These are phyloP conservation scores for Torymus texanus DNA, from an alignment of 2,888 invertebrate genomes.

Conservation along the genomic window DNA sequence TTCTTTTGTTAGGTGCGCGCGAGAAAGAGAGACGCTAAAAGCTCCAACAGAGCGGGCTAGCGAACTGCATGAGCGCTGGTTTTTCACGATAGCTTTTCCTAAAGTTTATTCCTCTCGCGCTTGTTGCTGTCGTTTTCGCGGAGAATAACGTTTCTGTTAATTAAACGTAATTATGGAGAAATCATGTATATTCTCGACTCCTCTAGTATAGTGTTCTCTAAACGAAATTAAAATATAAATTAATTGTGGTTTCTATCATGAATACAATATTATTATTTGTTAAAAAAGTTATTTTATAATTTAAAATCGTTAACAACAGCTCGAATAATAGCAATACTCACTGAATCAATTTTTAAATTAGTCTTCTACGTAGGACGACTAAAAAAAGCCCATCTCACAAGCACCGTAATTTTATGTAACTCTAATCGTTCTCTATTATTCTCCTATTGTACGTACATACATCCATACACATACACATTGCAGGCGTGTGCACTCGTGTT, in stretches of 20 bases:
- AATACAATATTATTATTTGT: too few relatives aligned
- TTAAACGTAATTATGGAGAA: slow-evolving; percentile 13
- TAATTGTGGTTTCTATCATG: too few relatives aligned
- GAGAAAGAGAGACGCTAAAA: slow-evolving; percentile 20
- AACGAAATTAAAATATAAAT: too few relatives aligned
- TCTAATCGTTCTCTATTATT: slow-evolving; percentile 52
- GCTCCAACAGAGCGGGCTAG: not conserved
- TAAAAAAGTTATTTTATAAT: too few relatives aligned
- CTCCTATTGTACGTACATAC: slow-evolving; percentile 31
- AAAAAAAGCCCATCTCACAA: not conserved
- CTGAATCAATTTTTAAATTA: too few relatives aligned
- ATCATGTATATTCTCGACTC: not conserved
- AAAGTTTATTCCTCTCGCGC: slow-evolving; percentile 33
- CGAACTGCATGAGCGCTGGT: not conserved
- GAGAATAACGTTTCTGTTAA: slow-evolving; percentile 29
- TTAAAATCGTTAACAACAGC: too few relatives aligned
- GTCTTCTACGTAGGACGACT: too few relatives aligned
- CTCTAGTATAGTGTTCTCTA: too few relatives aligned
- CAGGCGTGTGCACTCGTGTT: not conserved
- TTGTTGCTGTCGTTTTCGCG: slow-evolving; percentile 16
- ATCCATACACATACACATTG: not conserved
- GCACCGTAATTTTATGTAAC: slow-evolving; percentile 33
- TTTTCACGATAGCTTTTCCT: slow-evolving; percentile 16
- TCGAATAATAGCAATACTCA: too few relatives aligned
- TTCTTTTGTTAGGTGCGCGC: slow-evolving; percentile 21